Base-by-base conservation (phyloP, 2,888 invertebrate species). In the Pterostichus niger region DNA sequence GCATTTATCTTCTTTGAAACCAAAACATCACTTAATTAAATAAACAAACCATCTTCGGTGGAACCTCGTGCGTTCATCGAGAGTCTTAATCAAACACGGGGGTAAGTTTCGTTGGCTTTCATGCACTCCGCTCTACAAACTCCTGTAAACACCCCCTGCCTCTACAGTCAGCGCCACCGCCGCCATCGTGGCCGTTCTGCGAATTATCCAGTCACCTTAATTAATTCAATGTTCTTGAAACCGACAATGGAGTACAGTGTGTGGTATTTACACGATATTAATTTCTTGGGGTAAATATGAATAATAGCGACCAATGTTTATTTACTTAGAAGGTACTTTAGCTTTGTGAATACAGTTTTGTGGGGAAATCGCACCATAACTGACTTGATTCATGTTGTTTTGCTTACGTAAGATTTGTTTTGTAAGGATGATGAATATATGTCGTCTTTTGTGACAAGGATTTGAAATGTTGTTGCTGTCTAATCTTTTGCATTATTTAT, bases 231-330 rank as follows among this genome's bases (percentile, higher is more conserved):
- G 80, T 64, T 80, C 80, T 80, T 80, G 68, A 80, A 68, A 68
- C 80, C 80, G 35, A 80, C 80, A 80, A 80, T 80, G 54, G 33
- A 44, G 68, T 44, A 79, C 64, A 46, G 79, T 79, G 46, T 80
- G 80, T 80, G 68, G 68, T 80, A 80, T 80, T 80, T 80, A 80
- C 80, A 80, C 46, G 80, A 80, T 80, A 80, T 80, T 80, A 80
- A 80, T 80, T 80, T 80, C 80, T 80, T 35, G 68, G 80, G 68
- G 68, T 80, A 80, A 80, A 80, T 80, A 80, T 80, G 68, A 80
- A 80, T 80, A 80, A 80, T 80, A 11, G 54, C 64, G 80, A 33
- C 15, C 33, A 17, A 31, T 79, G 68, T 68, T 49, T 80, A 80
- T 80, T 80, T 80, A 80, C 64, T 31, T 68, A 46, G 78, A 17